Evolutionary conservation across 2,888 invertebrate species (phyloP).

Genomic region (Mesodorylaimus sp.): DNA sequence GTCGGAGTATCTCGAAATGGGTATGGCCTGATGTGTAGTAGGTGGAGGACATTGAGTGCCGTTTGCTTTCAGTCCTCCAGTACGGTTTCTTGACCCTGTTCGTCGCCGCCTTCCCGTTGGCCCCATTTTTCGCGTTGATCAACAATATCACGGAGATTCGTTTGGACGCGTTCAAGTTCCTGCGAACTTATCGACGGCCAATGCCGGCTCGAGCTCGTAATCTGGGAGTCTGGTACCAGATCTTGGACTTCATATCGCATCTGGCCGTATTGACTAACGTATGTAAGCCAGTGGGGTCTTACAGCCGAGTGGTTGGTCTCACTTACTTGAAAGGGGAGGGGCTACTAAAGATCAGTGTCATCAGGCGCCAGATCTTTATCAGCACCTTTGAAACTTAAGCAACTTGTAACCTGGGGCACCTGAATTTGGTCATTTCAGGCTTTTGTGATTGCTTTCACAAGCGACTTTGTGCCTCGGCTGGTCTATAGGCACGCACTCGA

Average conservation of each 20-base stretch:
- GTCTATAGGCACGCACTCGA: conserved; percentile 74
- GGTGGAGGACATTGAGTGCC: no score
- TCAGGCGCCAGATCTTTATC: no score
- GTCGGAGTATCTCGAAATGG: conserved; percentile 93
- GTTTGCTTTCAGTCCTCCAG: conserved; percentile 81
- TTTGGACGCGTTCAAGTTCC: conserved; percentile 73
- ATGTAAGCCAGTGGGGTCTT: no score
- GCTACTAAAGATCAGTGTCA: no score
- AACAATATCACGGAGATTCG: conserved; percentile 92
- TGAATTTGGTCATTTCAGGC: conserved; percentile 63
- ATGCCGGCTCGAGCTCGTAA: conserved; percentile 69
- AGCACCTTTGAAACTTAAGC: no score
- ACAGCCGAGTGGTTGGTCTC: no score
- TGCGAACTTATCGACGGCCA: conserved; percentile 67
- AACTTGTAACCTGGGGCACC: no score
- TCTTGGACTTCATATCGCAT: conserved; percentile 6
- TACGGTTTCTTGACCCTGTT: conserved; percentile 95
- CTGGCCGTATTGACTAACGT: conserved; percentile 9
- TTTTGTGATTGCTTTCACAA: conserved; percentile 91
- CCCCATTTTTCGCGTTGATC: conserved; percentile 77
- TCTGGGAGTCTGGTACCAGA: conserved; percentile 42
- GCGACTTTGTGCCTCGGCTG: conserved; percentile 83
- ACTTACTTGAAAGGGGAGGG: no score
- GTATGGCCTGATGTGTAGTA: conserved; percentile 40
- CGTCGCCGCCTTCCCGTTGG: conserved; percentile 88